Conservation (phyloP, 2,113 vertebrate species). For the Odontophorus gujanensis region DNA sequence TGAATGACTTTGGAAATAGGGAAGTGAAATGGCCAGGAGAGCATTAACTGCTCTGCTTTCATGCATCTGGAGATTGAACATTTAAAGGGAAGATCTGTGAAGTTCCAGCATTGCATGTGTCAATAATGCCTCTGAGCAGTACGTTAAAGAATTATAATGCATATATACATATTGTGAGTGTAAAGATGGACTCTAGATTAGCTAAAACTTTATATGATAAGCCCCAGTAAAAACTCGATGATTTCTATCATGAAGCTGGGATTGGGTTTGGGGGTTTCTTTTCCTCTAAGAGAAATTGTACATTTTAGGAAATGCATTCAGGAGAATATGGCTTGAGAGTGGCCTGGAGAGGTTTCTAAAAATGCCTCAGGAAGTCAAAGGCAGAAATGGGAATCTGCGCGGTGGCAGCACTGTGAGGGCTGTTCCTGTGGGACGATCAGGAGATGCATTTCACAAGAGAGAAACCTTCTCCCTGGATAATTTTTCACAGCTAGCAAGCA, state of each 20-base stretch:
- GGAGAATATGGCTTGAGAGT: not conserved
- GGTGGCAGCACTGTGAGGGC: not conserved
- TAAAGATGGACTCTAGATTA: not conserved
- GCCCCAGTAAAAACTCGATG: not conserved
- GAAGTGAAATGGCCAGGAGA: not conserved
- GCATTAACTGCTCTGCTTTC: not conserved
- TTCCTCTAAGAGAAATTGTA: not conserved
- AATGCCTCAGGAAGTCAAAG: not conserved
- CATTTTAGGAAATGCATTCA: not conserved
- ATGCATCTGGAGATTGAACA: not conserved
- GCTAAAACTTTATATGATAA: not conserved
- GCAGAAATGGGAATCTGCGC: not conserved
- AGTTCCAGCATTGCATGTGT: not conserved
- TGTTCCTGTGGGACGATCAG: not conserved
- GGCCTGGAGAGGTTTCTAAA: not conserved
- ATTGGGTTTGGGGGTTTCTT: not conserved
- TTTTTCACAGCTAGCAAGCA: constrained; percentile 12
- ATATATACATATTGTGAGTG: not conserved
- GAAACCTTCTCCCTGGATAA: not conserved
- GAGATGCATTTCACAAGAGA: constrained; percentile 4
- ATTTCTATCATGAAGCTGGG: not conserved
- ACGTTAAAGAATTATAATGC: not conserved
- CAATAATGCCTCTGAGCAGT: not conserved
- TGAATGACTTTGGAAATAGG: not conserved
- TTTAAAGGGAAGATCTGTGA: not conserved